A percentile compares a stretch with the other conserved stretches of the same genome.
Conservation (phyloP, 2,888 invertebrate species). For the Rhagophthalmus giganteus region DNA sequence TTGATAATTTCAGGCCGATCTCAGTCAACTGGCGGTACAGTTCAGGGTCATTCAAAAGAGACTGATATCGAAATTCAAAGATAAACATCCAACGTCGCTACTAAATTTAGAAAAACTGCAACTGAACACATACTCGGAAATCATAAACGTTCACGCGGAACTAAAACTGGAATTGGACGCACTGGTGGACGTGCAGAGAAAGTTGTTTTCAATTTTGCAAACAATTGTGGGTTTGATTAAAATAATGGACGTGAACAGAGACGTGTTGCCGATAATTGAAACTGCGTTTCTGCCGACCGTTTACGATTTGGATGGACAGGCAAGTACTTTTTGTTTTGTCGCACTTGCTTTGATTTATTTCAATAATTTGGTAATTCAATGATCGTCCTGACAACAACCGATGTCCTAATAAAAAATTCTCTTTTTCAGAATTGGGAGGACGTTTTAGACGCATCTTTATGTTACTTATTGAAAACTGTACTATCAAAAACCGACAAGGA, state of each 20-base stretch:
- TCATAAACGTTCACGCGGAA: slow-evolving; percentile 57
- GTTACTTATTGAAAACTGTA: not conserved
- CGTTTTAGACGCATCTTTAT: not conserved
- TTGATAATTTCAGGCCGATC: slow-evolving; percentile 57
- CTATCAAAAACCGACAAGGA: no score
- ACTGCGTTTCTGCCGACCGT: slow-evolving; percentile 44
- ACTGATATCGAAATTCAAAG: slow-evolving; percentile 75
- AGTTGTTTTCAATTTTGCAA: slow-evolving; percentile 46
- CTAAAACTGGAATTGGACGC: slow-evolving; percentile 56
- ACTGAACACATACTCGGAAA: slow-evolving; percentile 69
- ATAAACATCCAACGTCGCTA: slow-evolving; percentile 75
- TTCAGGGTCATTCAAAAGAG: slow-evolving; percentile 77
- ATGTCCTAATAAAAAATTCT: not conserved
- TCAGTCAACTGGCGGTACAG: slow-evolving; percentile 67
- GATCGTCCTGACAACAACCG: no score
- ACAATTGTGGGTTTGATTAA: slow-evolving; percentile 43
- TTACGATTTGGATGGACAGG: slow-evolving; percentile 49
- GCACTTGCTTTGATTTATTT: no score
- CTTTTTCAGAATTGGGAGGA: not conserved
- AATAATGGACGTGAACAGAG: slow-evolving; percentile 44
- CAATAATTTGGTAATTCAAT: no score
- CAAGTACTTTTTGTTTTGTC: no score
- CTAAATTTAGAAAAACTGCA: slow-evolving; percentile 72
- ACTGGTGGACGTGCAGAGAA: slow-evolving; percentile 42
- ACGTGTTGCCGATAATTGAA: slow-evolving; percentile 40